These are phyloP conservation scores for Hoplodrina blanda DNA, from an alignment of 2,888 invertebrate genomes.

Conservation along the genomic window DNA sequence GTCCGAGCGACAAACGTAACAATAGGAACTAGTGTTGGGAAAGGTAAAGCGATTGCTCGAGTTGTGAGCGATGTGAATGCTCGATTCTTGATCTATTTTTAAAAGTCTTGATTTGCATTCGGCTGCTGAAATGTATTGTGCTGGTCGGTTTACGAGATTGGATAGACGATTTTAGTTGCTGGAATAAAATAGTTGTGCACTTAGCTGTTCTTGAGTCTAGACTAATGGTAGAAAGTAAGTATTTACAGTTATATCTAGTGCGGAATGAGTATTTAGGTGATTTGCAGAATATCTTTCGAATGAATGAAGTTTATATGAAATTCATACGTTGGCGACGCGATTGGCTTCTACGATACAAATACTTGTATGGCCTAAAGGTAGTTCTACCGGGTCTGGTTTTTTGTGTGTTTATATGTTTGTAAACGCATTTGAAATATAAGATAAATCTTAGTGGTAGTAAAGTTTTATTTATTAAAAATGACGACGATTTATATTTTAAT, in stretches of 20 bases:
- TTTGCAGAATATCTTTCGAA: neutral
- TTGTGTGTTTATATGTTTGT: too few relatives aligned
- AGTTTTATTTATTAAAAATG: too few relatives aligned
- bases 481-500: too few relatives aligned
- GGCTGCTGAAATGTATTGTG: slow-evolving; percentile 24
- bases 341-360: too few relatives aligned
- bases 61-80: slow-evolving; percentile 44
- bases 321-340: too few relatives aligned
- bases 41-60: slow-evolving; percentile 44
- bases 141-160: slow-evolving; percentile 18
- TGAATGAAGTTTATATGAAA: too few relatives aligned
- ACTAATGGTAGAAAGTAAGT: neutral
- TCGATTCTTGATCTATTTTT: slow-evolving; percentile 51
- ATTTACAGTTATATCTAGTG: neutral
- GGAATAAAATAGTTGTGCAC: neutral
- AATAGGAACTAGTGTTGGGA: slow-evolving; percentile 60
- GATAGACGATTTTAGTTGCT: slow-evolving; percentile 1
- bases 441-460: too few relatives aligned
- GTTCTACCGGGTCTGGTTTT: too few relatives aligned
- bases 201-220: neutral
- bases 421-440: too few relatives aligned
- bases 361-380: too few relatives aligned
- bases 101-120: slow-evolving; percentile 46
- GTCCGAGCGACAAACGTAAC: slow-evolving; percentile 65
- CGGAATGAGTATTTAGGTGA: neutral